Conservation (phyloP, 2,113 vertebrate species). For the Lagopus muta region DNA sequence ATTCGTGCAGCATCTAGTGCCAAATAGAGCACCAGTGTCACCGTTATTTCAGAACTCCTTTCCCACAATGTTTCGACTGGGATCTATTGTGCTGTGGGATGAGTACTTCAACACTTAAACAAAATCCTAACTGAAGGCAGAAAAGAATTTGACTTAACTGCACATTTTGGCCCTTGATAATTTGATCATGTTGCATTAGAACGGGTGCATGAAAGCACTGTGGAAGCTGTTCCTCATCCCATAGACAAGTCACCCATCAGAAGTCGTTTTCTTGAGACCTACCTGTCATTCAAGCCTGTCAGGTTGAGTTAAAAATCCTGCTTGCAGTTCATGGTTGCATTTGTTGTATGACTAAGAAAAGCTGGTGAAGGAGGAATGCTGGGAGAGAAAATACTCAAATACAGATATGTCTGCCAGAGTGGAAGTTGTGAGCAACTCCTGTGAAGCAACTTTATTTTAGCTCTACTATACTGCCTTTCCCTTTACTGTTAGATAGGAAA, state of each 20-base stretch:
- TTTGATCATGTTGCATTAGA: background rate
- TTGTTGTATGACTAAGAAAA: background rate
- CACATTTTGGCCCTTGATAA: background rate
- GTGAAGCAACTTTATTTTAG: background rate
- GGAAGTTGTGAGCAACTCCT: background rate
- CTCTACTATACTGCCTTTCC: background rate
- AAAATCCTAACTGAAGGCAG: background rate
- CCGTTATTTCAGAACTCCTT: background rate
- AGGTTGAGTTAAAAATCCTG: background rate
- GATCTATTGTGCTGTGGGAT: background rate
- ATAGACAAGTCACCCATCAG: background rate
- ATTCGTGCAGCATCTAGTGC: background rate
- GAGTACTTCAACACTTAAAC: background rate
- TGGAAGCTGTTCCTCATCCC: background rate
- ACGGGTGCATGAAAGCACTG: background rate
- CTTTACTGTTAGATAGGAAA: background rate
- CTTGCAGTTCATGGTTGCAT: background rate
- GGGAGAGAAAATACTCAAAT: background rate
- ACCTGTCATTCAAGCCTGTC: fast-evolving
- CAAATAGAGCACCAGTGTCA: background rate
- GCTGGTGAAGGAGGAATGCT: background rate
- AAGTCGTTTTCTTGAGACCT: background rate
- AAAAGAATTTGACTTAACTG: background rate
- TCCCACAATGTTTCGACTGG: background rate
- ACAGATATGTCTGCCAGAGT: background rate